phyloP scores from a whole-genome alignment of 35 echinoderm and acorn worm genomes.

The Ophiothrix spiculata region DNA sequence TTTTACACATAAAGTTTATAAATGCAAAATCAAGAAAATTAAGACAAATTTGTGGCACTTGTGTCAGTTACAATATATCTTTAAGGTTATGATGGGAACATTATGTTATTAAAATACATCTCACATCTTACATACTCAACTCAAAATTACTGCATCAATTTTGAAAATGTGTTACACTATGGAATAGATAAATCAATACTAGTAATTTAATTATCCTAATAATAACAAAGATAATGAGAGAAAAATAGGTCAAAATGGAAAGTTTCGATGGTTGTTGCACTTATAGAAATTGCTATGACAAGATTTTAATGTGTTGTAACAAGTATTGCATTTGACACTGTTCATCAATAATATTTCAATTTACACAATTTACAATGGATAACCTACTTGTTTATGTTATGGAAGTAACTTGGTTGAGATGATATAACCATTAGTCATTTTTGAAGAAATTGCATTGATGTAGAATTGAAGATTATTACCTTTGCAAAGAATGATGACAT shows the following conservation, averaged over 20 bases:
- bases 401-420: neutral
- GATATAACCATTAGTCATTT: neutral
- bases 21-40: no score
- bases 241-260: neutral
- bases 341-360: constrained; percentile 11
- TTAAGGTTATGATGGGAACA: no score
- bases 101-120: no score
- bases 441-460: neutral
- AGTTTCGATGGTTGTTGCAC: neutral
- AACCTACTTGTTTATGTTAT: neutral
- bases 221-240: neutral
- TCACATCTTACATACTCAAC: no score
- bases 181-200: neutral
- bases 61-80: no score
- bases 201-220: neutral
- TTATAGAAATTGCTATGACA: neutral
- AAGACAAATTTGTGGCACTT: no score
- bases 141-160: no score
- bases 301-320: neutral
- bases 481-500: neutral
- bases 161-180: neutral
- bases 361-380: neutral
- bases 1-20: no score
- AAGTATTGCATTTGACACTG: neutral
- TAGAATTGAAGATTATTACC: neutral